Percentiles rank a stretch among this genome's conserved stretches.
phyloP scores from a whole-genome alignment of 1,140 invertebrate genomes.

The Bicyclus anynana region DNA sequence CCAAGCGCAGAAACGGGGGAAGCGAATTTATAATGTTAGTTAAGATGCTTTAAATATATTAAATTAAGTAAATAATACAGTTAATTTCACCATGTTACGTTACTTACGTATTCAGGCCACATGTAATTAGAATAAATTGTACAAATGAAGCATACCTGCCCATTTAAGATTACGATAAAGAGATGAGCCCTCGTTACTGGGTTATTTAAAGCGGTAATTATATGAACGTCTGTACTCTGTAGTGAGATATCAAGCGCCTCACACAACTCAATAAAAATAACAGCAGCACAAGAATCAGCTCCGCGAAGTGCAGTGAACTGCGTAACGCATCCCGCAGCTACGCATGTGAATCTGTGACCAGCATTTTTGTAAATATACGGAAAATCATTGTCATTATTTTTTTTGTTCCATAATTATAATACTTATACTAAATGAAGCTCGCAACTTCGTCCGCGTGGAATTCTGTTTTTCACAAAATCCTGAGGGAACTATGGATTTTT shows the following conservation, averaged over 20 bases:
- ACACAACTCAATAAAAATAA: conserved; percentile 4
- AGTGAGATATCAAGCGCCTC: conserved; percentile 1
- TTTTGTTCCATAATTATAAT: too few relatives aligned
- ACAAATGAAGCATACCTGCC: neutral
- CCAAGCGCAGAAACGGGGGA: too few relatives aligned
- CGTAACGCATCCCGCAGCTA: neutral
- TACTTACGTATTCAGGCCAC: too few relatives aligned
- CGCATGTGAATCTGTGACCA: neutral
- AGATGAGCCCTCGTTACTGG: neutral
- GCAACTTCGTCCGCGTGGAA: too few relatives aligned
- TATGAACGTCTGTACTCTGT: neutral
- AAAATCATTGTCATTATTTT: too few relatives aligned
- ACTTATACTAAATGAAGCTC: too few relatives aligned
- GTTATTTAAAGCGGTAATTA: neutral
- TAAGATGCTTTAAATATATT: too few relatives aligned
- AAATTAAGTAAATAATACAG: too few relatives aligned
- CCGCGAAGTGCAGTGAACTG: conserved; percentile 5
- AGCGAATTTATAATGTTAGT: too few relatives aligned
- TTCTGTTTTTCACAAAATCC: too few relatives aligned
- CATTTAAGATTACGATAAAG: neutral
- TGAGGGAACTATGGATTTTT: too few relatives aligned
- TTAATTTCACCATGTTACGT: too few relatives aligned
- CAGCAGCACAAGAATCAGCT: neutral
- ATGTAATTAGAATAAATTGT: neutral
- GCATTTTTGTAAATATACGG: neutral